Evolutionary conservation across 2,113 vertebrate species (phyloP).

Genomic region (Eidolon helvum): DNA sequence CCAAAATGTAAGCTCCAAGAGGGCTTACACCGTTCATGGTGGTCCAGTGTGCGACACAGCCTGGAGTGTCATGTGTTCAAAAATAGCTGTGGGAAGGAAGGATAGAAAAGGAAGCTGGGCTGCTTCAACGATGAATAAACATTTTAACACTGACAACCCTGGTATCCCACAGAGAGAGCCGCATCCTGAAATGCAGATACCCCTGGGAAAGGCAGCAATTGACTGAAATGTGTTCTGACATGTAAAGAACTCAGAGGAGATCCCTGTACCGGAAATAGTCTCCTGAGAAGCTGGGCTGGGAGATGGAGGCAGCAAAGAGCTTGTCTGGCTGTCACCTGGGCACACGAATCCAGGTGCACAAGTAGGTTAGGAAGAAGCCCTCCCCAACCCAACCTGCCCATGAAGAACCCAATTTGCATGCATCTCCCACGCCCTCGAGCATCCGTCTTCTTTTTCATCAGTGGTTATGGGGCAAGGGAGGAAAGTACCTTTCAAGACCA

Average conservation of each 20-base stretch:
- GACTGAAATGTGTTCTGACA: slow-evolving; percentile 42
- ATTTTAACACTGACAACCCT: background rate
- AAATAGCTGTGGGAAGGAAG: background rate
- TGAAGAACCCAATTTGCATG: background rate
- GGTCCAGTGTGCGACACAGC: background rate
- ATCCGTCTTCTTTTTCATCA: background rate
- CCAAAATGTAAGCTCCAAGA: background rate
- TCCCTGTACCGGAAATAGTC: background rate
- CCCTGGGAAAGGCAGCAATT: background rate
- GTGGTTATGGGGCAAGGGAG: background rate
- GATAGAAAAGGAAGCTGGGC: background rate
- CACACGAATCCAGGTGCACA: background rate
- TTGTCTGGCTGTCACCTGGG: background rate
- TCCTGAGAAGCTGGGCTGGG: background rate
- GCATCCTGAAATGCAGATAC: background rate
- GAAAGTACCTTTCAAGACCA: slow-evolving; percentile 50
- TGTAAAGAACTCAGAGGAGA: background rate
- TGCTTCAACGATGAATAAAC: background rate
- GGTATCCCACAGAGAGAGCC: background rate
- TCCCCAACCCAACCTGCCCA: background rate
- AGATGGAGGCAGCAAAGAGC: background rate
- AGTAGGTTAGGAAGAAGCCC: background rate
- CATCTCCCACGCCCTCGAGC: accelerated
- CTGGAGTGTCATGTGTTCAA: background rate
- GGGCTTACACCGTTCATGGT: accelerated